phyloP scores from a whole-genome alignment of 2,888 invertebrate genomes.

The Tenodera sinensis region DNA sequence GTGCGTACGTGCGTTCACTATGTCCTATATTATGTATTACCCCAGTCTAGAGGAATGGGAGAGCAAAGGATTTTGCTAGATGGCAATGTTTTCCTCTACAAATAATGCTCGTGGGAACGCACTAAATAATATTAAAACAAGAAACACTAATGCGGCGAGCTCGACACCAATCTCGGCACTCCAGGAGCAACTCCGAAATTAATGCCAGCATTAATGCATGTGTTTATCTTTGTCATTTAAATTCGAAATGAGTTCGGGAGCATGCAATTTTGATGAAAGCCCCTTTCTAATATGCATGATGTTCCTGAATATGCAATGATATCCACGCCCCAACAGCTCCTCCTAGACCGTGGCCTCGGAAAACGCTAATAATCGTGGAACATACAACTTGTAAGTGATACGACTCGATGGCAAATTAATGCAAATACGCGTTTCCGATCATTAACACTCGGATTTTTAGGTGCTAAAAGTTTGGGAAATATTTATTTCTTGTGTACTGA shows the following conservation, averaged over 20 bases:
- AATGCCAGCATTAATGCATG: background rate
- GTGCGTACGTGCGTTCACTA: background rate
- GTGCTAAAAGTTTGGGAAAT: no score
- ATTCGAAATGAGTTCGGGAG: background rate
- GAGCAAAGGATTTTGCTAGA: background rate
- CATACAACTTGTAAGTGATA: background rate
- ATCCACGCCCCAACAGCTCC: background rate
- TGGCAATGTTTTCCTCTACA: background rate
- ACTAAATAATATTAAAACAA: constrained; percentile 2
- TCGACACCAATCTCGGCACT: background rate
- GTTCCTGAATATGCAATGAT: background rate
- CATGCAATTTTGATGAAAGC: background rate
- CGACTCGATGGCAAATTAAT: background rate
- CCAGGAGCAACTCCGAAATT: background rate
- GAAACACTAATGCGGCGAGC: background rate
- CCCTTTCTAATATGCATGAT: background rate
- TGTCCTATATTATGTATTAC: constrained; percentile 1
- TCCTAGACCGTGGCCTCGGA: background rate
- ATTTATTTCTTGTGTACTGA: no score
- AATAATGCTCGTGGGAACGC: constrained; percentile 7
- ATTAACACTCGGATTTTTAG: no score
- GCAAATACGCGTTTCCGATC: no score
- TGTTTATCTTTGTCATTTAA: background rate
- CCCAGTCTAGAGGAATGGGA: background rate
- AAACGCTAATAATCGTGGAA: background rate